These are phyloP conservation scores for Rissa tridactyla DNA, from an alignment of 2,113 vertebrate genomes.

Conservation along the genomic window DNA sequence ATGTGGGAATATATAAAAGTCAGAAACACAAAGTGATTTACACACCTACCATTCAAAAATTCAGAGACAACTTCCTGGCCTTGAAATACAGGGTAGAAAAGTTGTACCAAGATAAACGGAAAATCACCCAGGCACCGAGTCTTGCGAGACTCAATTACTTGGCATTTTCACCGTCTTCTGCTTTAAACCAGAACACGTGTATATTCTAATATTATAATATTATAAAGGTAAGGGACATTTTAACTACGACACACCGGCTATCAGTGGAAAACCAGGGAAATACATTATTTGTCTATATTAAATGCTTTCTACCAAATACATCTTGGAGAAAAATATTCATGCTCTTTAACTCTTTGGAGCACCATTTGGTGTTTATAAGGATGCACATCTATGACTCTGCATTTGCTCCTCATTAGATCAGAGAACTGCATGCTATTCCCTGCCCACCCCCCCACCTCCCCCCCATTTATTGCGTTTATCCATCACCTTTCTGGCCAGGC, in stretches of 20 bases:
- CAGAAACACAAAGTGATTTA: not conserved
- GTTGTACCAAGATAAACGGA: not conserved
- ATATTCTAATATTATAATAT: too few species aligned
- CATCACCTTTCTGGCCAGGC: not conserved
- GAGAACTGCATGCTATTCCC: not conserved
- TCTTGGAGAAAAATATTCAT: not conserved
- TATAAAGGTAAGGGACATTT: not conserved
- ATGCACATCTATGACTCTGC: rapidly evolving
- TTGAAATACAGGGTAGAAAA: not conserved
- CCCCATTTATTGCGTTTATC: not conserved
- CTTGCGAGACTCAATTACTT: not conserved
- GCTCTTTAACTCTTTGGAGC: not conserved
- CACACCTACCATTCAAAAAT: not conserved
- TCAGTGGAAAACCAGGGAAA: not conserved
- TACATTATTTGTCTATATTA: not conserved
- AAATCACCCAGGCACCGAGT: not conserved
- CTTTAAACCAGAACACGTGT: not conserved
- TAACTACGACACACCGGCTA: too few species aligned
- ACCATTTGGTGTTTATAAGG: not conserved
- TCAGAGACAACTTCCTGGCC: not conserved
- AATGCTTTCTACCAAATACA: not conserved
- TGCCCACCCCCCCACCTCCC: too few species aligned
- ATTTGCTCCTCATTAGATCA: not conserved
- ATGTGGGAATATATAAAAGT: not conserved
- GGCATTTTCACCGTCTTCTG: not conserved